Base-by-base conservation (phyloP, 2,888 invertebrate genomes). In the Erynnis tages region DNA sequence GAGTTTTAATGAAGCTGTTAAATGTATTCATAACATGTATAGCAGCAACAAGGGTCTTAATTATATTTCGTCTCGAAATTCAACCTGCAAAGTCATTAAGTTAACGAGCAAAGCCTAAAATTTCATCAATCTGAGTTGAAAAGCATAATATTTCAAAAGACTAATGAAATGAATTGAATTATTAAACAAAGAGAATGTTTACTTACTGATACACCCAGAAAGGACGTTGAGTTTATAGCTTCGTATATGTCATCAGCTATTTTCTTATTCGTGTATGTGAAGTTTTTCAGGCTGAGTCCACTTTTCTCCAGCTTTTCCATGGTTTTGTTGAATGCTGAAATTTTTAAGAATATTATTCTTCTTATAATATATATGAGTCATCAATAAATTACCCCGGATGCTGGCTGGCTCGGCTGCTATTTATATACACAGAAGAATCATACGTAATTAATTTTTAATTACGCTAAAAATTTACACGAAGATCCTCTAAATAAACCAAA, bases 141-240 rank as follows among this genome's bases (percentile, higher is more conserved):
- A 32, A 30, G 13, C 47, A 54, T 47, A 53, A 57, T 54, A 48
- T 29, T 45, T 25, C 13, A 49, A 54, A 32, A 30, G 27, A 35
- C 10, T 25, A 37, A 21, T 14, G 23, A 45, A 40, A 41, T 23
- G 13, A 40, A 34, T 34, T 2, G 19, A 17, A 23, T 32, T 25
- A 14, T 37, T 11, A 41, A 25, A 44, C 17, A 6, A 11, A 29
- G 11, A 7, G n/a, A 8, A 30, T 2, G 3, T 37, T 32, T 30
- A 57, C 96, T 93, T 89, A 99, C 99, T 74, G 99, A 99, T 58
- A 99, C 97, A 58, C 99, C 99, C 47, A 97, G 92, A 83, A 99
- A 99, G 71, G 97, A 96, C 13, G 98, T 99, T n/a, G 97, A 96
- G 88, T 98, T 98, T 91, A 99, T 98, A 29, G 99, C 98, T 56